Evolutionary conservation across 1,140 invertebrate genomes (phyloP), one percentile per base, ranked within the genome.

Genomic region (Drosophila lowei): DNA sequence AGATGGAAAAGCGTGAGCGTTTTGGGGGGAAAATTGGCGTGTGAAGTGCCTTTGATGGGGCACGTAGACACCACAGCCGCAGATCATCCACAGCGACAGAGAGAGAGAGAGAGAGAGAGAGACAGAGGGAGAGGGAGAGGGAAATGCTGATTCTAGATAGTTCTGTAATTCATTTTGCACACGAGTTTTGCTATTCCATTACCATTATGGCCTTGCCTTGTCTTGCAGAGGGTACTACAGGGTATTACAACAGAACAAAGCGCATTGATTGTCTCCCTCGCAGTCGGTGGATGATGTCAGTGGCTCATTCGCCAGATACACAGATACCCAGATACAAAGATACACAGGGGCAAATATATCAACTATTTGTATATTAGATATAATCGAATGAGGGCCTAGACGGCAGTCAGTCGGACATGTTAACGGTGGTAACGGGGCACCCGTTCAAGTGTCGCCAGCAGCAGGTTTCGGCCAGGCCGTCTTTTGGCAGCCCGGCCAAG

Each of bases 401-500:
- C 34, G 11, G 11, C 34, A 38, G 34, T 13, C 34, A 38, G 34
- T 38, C 34, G 34, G 34, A 38, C 11, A 38, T 4, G 11, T 38
- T 38, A 38, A 38, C 34, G 34, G 34, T 38, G 34, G 34, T 38
- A 38, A 38, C 34, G 34, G 34, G 34, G 34, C 34, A 38, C 34
- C 34, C 34, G 34, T 38, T 38, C 34, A 13, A 38, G 34, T 38
- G 34, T 38, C 34, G 34, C 34, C 34, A 38, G 34, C 34, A 60
- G 77, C 60, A 58, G 61, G 62, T 50, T 67, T 72, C 67, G 46
- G 58, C 50, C 61, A 67, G 60, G 59, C 61, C 73, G 60, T 63
- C 68, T 77, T 81, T 81, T 81, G 78, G 78, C 75, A 70, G 62
- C 61, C 72, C 53, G 47, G 68, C 79, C 79, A 81, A 83, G 61